Base-by-base conservation (phyloP, 2,113 vertebrate genomes). In the Planiliza haematocheilus region DNA sequence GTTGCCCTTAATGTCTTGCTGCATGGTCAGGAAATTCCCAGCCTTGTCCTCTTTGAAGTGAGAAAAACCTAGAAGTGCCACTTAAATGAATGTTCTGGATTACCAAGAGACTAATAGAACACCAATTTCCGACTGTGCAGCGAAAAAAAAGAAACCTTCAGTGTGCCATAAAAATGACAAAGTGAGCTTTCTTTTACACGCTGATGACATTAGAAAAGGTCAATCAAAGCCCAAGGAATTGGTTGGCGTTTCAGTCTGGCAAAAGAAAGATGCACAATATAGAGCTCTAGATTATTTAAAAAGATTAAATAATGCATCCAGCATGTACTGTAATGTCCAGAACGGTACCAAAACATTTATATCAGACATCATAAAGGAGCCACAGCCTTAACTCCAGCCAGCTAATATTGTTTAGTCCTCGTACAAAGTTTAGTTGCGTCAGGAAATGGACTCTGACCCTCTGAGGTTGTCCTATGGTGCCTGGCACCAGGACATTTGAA, bases 1-100 rank as follows among this genome's bases (percentile, higher is more conserved):
- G 59, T 43, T 85, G 82, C 3, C 76, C 81, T 86, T 71, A 83
- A 84, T 88, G 77, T 62, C 66, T 57, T 58, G 64, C 50, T 55
- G 45, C 66, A 34, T 10, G 49, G 43, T 67, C 70, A 70, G 82
- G 61, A 79, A 78, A 73, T 57, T 64, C 24, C 53, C 55, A 49
- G 39, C 49, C 41, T 42, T 65, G 30, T 77, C 65, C n/a, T 50
- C 51, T 21, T 53, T 48, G 51, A 76, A 68, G 73, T 60, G 63
- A 64, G 62, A 81, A 76, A 70, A 82, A 63, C 50, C 63, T 45
- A 56, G 21, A 69, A 17, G 51, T 42, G 70, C 42, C 70, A 71
- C 52, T 77, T 71, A 67, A 75, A 77, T 16, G 7, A n/a, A 61
- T 45, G 57, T 42, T 43, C 37, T 21, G 14, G 37, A 81, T 41